Conservation (phyloP, 64 coral and sea anemone species). For the Montipora capricornis region DNA sequence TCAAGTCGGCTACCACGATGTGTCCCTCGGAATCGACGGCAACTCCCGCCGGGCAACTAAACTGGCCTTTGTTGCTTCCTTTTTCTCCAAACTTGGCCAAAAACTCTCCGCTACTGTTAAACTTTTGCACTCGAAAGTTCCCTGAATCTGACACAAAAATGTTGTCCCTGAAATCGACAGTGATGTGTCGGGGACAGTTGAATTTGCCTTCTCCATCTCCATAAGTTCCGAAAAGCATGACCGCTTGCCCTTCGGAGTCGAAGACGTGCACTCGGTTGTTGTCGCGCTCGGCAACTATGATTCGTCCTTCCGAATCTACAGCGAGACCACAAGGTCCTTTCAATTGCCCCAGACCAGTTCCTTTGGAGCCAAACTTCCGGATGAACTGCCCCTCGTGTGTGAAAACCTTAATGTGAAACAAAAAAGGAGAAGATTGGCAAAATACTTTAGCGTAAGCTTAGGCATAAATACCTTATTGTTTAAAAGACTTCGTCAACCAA, state of each 20-base stretch:
- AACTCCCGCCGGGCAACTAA: constrained; percentile 81
- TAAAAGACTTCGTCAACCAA: too few species aligned
- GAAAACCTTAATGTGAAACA: constrained; percentile 65
- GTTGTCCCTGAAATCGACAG: constrained; percentile 57
- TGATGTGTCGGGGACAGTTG: constrained; percentile 88
- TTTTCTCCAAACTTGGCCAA: constrained; percentile 83
- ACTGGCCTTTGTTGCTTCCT: constrained; percentile 80
- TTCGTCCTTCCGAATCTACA: constrained; percentile 72
- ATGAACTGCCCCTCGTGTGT: constrained; percentile 81
- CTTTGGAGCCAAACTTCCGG: constrained; percentile 82
- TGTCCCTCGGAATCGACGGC: constrained; percentile 82
- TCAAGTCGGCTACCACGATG: constrained; percentile 86
- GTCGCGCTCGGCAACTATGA: constrained; percentile 88
- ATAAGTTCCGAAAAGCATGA: constrained; percentile 76
- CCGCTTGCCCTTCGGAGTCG: constrained; percentile 78
- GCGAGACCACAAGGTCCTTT: constrained; percentile 85
- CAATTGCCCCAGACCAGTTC: constrained; percentile 72
- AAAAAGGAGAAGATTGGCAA: too few species aligned
- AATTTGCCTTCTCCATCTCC: constrained; percentile 90
- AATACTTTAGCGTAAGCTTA: too few species aligned
- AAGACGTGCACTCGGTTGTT: constrained; percentile 92
- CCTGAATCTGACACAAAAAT: constrained; percentile 90
- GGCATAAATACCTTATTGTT: too few species aligned
- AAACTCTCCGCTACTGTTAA: constrained; percentile 75
- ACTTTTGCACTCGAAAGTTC: constrained; percentile 84